phyloP scores from a whole-genome alignment of 2,113 vertebrate genomes.

The Rattus rattus region DNA sequence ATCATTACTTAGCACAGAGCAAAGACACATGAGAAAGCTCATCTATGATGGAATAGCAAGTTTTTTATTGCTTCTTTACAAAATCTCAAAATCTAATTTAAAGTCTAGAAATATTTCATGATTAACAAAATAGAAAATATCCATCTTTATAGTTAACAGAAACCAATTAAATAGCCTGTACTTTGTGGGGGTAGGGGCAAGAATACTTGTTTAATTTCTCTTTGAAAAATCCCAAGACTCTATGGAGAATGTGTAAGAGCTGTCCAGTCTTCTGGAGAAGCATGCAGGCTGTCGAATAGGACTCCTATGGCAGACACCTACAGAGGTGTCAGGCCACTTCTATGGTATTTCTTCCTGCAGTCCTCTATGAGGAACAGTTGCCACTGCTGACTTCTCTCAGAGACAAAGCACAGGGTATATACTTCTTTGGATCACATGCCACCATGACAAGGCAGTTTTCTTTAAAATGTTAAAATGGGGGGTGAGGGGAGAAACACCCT shows the following conservation, averaged over 20 bases:
- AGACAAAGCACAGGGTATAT: neutral
- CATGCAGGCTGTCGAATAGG: conserved; percentile 54
- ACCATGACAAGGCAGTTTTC: neutral
- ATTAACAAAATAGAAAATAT: conserved; percentile 62
- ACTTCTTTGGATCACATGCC: neutral
- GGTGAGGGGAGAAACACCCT: neutral
- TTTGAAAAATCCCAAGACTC: conserved; percentile 17
- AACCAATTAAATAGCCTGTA: neutral
- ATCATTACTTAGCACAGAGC: neutral
- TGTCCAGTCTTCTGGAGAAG: neutral
- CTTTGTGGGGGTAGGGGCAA: conserved; percentile 45
- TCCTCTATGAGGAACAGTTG: neutral
- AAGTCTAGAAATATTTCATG: conserved; percentile 54
- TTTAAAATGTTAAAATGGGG: neutral
- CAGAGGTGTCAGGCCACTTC: neutral
- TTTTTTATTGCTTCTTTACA: conserved; percentile 29
- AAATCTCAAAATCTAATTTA: conserved; percentile 28
- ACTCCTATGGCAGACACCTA: neutral
- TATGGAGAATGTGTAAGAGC: conserved; percentile 6
- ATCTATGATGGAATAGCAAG: neutral
- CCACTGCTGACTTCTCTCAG: neutral
- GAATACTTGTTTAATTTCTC: conserved; percentile 50
- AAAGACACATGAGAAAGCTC: conserved; percentile 31
- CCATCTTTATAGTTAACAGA: conserved; percentile 3
- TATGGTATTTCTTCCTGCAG: neutral